Percentiles rank a stretch among this genome's conserved stretches.
Conservation (phyloP, 1,140 invertebrate genomes). For the Lysiphlebus fabarum region DNA sequence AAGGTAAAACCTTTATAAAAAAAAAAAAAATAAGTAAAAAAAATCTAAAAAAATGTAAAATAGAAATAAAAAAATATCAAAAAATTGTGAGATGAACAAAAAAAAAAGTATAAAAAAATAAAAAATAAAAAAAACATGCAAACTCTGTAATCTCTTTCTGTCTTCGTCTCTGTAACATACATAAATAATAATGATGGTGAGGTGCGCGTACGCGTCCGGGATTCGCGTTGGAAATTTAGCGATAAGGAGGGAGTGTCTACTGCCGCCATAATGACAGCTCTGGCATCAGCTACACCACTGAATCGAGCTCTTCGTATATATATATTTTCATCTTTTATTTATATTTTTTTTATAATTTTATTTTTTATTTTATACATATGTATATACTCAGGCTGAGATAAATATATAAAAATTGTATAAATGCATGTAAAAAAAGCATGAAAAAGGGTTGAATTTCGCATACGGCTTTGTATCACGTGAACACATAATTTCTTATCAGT, state of each 20-base stretch:
- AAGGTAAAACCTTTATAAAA: not conserved
- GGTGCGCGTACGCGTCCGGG: conserved; percentile 25
- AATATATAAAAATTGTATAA: too few species aligned
- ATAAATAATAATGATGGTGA: conserved; percentile 51
- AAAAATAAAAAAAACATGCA: not conserved
- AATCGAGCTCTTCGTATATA: conserved; percentile 17
- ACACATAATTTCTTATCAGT: conserved; percentile 2
- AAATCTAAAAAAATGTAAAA: not conserved
- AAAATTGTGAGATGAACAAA: not conserved
- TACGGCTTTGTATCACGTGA: conserved; percentile 17
- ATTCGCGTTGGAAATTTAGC: conserved; percentile 46
- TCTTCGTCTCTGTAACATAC: conserved; percentile 18
- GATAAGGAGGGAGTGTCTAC: conserved; percentile 54
- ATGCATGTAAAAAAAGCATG: too few species aligned
- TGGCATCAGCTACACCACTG: conserved; percentile 38
- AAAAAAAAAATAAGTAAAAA: not conserved
- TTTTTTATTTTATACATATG: not conserved
- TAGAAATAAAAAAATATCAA: not conserved
- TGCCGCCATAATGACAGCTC: conserved; percentile 53
- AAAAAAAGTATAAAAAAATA: not conserved
- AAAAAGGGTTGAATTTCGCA: not conserved
- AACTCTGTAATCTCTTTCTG: conserved; percentile 6
- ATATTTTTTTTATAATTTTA: not conserved
- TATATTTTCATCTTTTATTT: conserved; percentile 2
- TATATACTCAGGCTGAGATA: too few species aligned